A percentile compares a stretch with the other conserved stretches of the same genome.
Evolutionary conservation across 2,797 vertebrate species (phyloP).

Genomic region (Perodicticus potto): DNA sequence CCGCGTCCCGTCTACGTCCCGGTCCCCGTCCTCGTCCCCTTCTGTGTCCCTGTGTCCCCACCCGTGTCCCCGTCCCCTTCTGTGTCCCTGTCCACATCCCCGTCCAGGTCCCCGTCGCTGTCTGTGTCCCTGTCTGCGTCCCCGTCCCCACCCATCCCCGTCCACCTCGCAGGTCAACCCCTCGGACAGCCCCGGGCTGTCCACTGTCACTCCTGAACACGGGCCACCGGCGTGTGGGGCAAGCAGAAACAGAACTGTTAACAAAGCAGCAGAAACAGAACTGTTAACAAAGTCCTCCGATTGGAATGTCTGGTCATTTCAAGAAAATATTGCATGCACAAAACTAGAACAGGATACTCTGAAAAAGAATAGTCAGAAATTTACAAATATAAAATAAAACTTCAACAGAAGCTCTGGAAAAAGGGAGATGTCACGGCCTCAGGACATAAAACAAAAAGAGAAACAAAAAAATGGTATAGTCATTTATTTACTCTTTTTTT

Average conservation of each 20-base stretch:
- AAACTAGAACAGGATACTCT: not conserved
- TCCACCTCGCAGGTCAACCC: not conserved
- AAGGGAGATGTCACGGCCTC: not conserved
- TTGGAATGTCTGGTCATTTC: not conserved
- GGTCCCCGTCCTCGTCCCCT: no score
- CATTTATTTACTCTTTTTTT: not conserved
- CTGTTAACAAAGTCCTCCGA: not conserved
- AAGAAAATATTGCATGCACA: not conserved
- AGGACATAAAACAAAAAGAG: not conserved
- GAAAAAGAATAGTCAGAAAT: not conserved
- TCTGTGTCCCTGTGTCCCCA: no score
- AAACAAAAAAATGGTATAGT: not conserved
- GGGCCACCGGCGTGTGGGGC: not conserved
- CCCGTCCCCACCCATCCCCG: no score
- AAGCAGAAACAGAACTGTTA: no score
- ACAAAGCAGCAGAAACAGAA: not conserved
- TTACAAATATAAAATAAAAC: slow-evolving; percentile 14
- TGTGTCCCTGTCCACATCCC: no score
- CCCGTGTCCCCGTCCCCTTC: no score
- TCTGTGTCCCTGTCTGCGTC: no score
- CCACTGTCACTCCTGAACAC: not conserved
- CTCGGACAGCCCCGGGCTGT: not conserved
- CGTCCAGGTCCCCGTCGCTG: no score
- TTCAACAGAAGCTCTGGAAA: not conserved
- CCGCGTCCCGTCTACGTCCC: no score